Percentiles rank a stretch among this genome's conserved stretches.
These are phyloP conservation scores for Chrysocyon brachyurus DNA, from an alignment of 2,797 vertebrate genomes.

Conservation along the genomic window DNA sequence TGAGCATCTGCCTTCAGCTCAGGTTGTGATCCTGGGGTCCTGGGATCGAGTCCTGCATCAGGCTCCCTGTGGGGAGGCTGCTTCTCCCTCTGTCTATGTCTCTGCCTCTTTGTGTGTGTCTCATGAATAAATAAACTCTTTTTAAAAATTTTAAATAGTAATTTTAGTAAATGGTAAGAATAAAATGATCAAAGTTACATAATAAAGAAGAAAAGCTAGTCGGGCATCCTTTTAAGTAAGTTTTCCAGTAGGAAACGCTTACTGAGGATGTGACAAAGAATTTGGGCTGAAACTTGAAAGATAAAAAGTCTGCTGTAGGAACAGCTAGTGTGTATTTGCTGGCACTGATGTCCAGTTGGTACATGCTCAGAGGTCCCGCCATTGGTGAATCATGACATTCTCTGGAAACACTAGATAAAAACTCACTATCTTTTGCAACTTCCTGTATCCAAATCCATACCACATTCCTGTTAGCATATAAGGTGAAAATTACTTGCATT, in stretches of 20 bases:
- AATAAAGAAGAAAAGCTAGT: background rate
- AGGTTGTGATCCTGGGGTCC: no score
- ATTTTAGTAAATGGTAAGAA: slow-evolving; percentile 48
- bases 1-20: no score
- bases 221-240: background rate
- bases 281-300: background rate
- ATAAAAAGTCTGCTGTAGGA: background rate
- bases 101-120: no score
- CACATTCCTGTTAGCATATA: background rate
- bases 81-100: no score
- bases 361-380: background rate
- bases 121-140: no score
- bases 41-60: no score
- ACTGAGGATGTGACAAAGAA: background rate
- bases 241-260: background rate
- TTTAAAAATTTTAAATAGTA: background rate
- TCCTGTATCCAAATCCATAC: background rate
- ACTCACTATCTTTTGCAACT: background rate
- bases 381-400: background rate
- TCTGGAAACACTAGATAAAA: background rate
- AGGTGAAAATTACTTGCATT: slow-evolving; percentile 46
- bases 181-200: background rate
- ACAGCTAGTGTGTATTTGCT: background rate
- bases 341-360: background rate
- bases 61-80: no score